Conservation (phyloP, 2,113 vertebrate species). For the Ameiurus melas region DNA sequence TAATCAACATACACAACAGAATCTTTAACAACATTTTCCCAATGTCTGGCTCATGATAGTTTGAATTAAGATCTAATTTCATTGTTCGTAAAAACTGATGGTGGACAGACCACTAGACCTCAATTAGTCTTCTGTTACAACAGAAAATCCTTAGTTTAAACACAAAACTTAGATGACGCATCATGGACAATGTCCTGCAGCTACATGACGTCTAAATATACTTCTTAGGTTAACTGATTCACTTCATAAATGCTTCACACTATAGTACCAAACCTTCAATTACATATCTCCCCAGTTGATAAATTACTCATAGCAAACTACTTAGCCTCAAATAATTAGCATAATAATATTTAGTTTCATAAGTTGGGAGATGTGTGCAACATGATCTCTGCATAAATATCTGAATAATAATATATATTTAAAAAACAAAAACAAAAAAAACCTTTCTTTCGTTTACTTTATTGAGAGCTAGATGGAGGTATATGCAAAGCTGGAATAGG, state of each 20-base stretch:
- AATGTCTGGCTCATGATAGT: not conserved
- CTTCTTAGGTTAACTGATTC: slow-evolving; percentile 26
- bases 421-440: too few species aligned
- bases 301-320: slow-evolving; percentile 14
- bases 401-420: not conserved
- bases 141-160: not conserved
- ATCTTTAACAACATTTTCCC: too few species aligned
- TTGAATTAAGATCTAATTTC: not conserved
- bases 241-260: slow-evolving; percentile 32
- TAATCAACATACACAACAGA: not conserved
- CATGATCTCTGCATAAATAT: slow-evolving; percentile 17
- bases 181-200: not conserved
- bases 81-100: not conserved
- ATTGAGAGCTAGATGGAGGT: slow-evolving; percentile 27
- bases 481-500: slow-evolving; percentile 52
- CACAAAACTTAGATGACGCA: not conserved
- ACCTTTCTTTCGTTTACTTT: not conserved
- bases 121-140: not conserved
- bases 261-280: slow-evolving; percentile 28
- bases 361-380: slow-evolving; percentile 30
- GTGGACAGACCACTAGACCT: slow-evolving; percentile 9
- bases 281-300: slow-evolving; percentile 8
- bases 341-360: slow-evolving; percentile 21
- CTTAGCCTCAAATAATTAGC: not conserved
- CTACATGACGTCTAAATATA: slow-evolving; percentile 15